These are phyloP conservation scores for Morinoia aosen DNA, from an alignment of 2,888 invertebrate species.

Conservation along the genomic window DNA sequence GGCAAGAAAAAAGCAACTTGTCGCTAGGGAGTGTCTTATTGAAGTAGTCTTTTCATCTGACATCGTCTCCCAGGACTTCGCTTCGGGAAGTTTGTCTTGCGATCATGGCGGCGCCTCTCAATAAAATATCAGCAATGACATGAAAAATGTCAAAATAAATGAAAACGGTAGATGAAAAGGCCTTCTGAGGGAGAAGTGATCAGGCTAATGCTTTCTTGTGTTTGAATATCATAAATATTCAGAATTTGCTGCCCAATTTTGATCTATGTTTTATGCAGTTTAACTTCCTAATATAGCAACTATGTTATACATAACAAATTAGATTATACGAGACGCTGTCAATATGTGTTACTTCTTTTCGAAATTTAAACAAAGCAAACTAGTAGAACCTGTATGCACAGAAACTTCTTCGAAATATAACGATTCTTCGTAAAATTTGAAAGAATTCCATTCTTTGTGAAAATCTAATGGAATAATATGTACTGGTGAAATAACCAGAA, in stretches of 20 bases:
- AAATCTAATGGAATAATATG: no score
- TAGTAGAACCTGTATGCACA: neutral
- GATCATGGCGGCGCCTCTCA: neutral
- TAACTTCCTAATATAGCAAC: no score
- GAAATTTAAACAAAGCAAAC: neutral
- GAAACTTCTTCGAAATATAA: no score
- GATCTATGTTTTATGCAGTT: neutral
- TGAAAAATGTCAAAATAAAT: neutral
- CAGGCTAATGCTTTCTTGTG: neutral
- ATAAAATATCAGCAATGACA: conserved; percentile 39
- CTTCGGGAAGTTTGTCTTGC: neutral
- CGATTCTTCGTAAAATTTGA: no score
- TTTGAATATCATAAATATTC: neutral
- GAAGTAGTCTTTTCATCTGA: conserved; percentile 43
- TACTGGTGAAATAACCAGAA: no score
- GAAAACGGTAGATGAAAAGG: neutral
- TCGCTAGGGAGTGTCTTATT: conserved; percentile 35
- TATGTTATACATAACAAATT: no score
- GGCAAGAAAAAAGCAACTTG: conserved; percentile 27
- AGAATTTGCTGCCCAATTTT: neutral
- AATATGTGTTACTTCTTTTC: neutral
- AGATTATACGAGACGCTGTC: neutral
- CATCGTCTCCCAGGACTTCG: neutral
- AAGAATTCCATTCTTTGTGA: no score
- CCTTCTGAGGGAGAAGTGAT: neutral